Conservation (phyloP, 2,888 invertebrate genomes). For the Tryphoninae sp. region DNA sequence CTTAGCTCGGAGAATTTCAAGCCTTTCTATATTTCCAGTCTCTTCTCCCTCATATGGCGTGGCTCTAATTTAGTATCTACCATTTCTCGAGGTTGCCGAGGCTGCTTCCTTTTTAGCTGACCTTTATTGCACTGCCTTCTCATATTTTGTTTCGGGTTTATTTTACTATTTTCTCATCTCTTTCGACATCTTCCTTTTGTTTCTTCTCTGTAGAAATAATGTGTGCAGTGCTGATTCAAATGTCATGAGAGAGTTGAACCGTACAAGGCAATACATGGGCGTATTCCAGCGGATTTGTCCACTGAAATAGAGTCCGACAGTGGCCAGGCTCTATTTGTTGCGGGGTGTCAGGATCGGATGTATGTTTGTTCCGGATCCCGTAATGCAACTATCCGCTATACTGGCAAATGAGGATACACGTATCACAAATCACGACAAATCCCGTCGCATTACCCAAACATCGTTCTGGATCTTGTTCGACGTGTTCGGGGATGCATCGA, state of each 20-base stretch:
- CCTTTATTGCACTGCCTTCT: background rate
- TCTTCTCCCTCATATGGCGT: conserved; percentile 1
- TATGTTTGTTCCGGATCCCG: conserved; percentile 25
- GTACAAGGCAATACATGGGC: background rate
- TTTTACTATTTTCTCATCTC: background rate
- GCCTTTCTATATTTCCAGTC: conserved; percentile 8
- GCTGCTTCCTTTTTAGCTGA: background rate
- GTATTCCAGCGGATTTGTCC: background rate
- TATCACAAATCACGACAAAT: conserved; percentile 73
- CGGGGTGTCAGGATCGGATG: conserved; percentile 22
- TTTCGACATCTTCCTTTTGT: too few relatives aligned
- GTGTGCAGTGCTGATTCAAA: too few relatives aligned
- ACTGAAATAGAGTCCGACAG: background rate
- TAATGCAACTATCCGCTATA: conserved; percentile 20
- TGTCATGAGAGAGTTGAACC: too few relatives aligned
- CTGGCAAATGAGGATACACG: conserved; percentile 67
- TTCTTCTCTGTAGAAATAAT: too few relatives aligned
- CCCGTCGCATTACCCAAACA: conserved; percentile 63
- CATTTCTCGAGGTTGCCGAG: background rate
- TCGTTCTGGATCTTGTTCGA: conserved; percentile 68
- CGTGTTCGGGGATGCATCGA: conserved; percentile 59
- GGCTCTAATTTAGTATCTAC: conserved; percentile 6
- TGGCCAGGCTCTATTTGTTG: background rate
- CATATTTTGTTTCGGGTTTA: background rate
- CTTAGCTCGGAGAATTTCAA: conserved; percentile 47